Conservation (phyloP, 1,140 invertebrate genomes). For the Plectrocnemia conspersa region DNA sequence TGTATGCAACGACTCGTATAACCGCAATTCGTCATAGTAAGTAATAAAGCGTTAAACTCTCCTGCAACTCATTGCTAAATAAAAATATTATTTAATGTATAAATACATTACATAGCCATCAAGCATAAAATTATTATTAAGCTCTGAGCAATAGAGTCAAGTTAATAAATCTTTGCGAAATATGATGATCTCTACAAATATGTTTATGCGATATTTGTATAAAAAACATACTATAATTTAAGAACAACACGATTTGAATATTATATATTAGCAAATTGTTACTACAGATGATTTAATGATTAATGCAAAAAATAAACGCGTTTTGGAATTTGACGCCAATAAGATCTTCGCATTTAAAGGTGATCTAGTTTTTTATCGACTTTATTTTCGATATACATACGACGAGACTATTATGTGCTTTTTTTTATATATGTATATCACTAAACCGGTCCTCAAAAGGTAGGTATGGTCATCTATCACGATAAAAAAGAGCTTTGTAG, state of each 20-base stretch:
- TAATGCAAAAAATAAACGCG: slow-evolving; percentile 16
- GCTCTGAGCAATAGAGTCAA: too few relatives aligned
- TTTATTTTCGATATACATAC: slow-evolving; percentile 12
- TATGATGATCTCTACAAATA: too few relatives aligned
- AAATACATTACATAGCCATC: too few relatives aligned
- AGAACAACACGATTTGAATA: neutral
- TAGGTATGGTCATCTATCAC: slow-evolving; percentile 17
- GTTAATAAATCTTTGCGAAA: neutral
- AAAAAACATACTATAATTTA: neutral
- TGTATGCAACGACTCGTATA: too few relatives aligned
- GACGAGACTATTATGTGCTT: neutral
- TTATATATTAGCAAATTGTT: neutral
- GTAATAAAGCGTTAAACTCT: too few relatives aligned
- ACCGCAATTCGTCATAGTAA: too few relatives aligned
- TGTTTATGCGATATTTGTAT: neutral
- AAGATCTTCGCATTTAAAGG: slow-evolving; percentile 33
- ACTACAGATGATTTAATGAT: neutral
- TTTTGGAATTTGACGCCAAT: slow-evolving; percentile 18
- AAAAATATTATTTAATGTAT: too few relatives aligned
- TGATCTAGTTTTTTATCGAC: slow-evolving; percentile 26
- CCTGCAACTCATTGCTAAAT: too few relatives aligned
- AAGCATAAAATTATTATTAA: too few relatives aligned
- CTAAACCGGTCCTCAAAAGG: slow-evolving; percentile 23
- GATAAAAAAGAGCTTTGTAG: too few relatives aligned
- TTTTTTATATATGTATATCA: too few relatives aligned